These are phyloP conservation scores for Camelus dromedarius DNA, from an alignment of 2,113 vertebrate genomes.

Conservation along the genomic window DNA sequence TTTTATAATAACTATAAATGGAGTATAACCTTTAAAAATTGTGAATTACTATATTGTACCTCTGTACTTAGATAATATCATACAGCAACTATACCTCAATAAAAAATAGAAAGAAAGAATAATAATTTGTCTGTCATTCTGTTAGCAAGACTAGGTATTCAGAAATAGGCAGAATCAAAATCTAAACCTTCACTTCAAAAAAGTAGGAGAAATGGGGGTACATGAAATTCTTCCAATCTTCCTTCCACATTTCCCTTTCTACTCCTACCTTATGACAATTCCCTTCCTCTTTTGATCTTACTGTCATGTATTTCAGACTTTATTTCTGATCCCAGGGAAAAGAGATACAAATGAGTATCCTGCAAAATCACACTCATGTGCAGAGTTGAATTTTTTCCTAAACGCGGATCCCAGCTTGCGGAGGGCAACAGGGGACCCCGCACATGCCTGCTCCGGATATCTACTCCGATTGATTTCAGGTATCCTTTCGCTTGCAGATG, in stretches of 20 bases:
- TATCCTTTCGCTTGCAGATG: not conserved
- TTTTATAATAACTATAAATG: not conserved
- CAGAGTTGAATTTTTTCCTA: not conserved
- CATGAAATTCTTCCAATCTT: rapidly evolving
- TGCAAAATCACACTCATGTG: not conserved
- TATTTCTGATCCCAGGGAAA: not conserved
- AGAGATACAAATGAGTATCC: not conserved
- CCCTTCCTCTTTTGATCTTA: not conserved
- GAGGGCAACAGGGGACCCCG: not conserved
- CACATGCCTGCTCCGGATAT: not conserved
- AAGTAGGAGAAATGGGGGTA: rapidly evolving
- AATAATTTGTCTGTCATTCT: not conserved
- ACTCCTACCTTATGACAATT: not conserved
- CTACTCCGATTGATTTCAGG: conserved; percentile 17
- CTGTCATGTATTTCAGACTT: not conserved
- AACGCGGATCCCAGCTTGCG: rapidly evolving
- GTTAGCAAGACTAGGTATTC: not conserved
- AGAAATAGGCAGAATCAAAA: not conserved
- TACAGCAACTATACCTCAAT: not conserved
- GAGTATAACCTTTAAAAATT: not conserved
- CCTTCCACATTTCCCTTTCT: not conserved
- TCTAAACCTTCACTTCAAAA: not conserved
- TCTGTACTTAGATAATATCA: not conserved
- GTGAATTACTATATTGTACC: not conserved
- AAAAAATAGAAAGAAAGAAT: not conserved